These are phyloP conservation scores for Dipodomys merriami DNA, from an alignment of 2,113 vertebrate species.

Conservation along the genomic window DNA sequence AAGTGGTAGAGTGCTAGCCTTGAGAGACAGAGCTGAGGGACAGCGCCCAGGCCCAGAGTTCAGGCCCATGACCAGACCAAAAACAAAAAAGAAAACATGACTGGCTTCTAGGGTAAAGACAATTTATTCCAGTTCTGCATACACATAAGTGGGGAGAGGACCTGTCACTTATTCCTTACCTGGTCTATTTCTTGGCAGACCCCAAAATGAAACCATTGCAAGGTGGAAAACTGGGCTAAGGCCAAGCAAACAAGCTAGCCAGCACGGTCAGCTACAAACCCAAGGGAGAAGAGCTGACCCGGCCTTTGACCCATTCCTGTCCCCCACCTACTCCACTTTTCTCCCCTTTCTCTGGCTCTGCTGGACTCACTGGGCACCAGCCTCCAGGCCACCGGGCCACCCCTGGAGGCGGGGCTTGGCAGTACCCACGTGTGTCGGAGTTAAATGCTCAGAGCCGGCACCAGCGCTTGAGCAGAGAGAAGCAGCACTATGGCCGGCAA, in stretches of 20 bases:
- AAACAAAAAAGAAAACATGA: neutral
- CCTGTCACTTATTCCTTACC: conserved; percentile 35
- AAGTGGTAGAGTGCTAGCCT: no score
- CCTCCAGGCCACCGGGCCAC: conserved; percentile 61
- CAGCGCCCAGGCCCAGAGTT: no score
- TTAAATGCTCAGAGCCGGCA: conserved; percentile 66
- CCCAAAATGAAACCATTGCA: neutral
- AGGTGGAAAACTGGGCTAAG: neutral
- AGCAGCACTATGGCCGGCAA: conserved; percentile 83
- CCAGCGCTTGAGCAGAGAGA: conserved; percentile 37
- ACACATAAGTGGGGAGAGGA: neutral
- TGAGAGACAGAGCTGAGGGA: no score
- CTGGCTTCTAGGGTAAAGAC: neutral
- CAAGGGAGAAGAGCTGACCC: neutral
- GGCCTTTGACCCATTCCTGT: neutral
- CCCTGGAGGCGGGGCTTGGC: conserved; percentile 73
- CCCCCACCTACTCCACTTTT: conserved; percentile 62
- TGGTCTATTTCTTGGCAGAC: conserved; percentile 59
- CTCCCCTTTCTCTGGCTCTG: conserved; percentile 61
- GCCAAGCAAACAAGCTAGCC: neutral
- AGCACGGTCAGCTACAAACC: neutral
- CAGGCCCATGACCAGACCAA: no score
- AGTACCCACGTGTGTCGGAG: conserved; percentile 67
- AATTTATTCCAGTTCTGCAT: neutral
- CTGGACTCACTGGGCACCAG: conserved; percentile 60